Conservation (phyloP, 2,888 invertebrate species). For the Camponotus fellah region DNA sequence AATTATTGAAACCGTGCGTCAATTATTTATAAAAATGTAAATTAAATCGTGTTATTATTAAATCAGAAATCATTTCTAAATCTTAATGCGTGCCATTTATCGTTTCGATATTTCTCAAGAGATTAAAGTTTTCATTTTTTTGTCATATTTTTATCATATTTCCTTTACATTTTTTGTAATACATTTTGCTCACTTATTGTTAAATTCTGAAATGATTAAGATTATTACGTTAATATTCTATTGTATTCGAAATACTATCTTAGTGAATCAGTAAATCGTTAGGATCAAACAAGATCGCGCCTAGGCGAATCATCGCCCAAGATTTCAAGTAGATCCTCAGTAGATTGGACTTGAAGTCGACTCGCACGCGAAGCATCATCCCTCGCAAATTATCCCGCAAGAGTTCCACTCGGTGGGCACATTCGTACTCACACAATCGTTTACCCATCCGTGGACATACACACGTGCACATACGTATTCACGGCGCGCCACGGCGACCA, state of each 20-base stretch:
- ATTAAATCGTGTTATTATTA: background rate
- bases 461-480: constrained; percentile 8
- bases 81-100: background rate
- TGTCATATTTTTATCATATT: background rate
- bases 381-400: constrained; percentile 75
- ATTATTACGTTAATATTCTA: background rate
- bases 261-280: background rate
- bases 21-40: constrained; percentile 29
- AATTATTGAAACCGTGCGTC: background rate
- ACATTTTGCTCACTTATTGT: background rate
- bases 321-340: constrained; percentile 47
- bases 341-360: constrained; percentile 56
- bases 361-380: constrained; percentile 67
- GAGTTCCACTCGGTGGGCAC: constrained; percentile 69
- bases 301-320: constrained; percentile 35
- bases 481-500: constrained; percentile 20
- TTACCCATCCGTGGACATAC: constrained; percentile 21
- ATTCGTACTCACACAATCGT: constrained; percentile 16
- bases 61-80: constrained; percentile 1
- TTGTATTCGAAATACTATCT: background rate
- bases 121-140: background rate
- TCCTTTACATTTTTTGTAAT: background rate
- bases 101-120: background rate
- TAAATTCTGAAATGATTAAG: background rate
- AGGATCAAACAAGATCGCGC: background rate